phyloP scores from a whole-genome alignment of 2,888 invertebrate genomes.

The Catocala fraxini region DNA sequence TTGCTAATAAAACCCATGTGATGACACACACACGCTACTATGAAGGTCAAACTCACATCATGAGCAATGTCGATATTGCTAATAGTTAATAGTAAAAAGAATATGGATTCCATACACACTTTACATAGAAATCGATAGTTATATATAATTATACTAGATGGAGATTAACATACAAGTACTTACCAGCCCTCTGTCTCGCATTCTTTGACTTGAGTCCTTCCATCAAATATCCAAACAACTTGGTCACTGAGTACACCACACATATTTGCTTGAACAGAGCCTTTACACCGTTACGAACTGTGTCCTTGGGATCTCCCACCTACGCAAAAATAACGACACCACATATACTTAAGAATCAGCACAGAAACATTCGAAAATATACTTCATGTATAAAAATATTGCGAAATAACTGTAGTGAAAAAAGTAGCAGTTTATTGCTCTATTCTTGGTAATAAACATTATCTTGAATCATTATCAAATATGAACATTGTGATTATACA shows the following conservation, averaged over 20 bases:
- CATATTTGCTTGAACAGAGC: slow-evolving; percentile 94
- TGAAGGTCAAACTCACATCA: too few relatives aligned
- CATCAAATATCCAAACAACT: slow-evolving; percentile 96
- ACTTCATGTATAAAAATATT: too few relatives aligned
- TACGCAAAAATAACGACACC: slow-evolving; percentile 55
- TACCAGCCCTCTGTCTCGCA: slow-evolving; percentile 96
- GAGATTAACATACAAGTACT: slow-evolving; percentile 28
- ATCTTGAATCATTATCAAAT: not conserved
- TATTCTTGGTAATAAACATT: not conserved
- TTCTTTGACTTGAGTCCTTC: slow-evolving; percentile 99
- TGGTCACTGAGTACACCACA: slow-evolving; percentile 95
- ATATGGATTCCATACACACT: too few relatives aligned
- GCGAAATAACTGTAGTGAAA: too few relatives aligned
- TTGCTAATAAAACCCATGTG: too few relatives aligned
- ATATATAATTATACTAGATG: too few relatives aligned
- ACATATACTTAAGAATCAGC: not conserved
- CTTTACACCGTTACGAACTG: slow-evolving; percentile 96
- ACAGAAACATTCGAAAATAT: too few relatives aligned
- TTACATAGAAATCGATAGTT: too few relatives aligned
- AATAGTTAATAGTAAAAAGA: too few relatives aligned
- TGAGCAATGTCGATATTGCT: too few relatives aligned
- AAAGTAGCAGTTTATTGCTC: not conserved
- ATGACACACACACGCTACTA: too few relatives aligned
- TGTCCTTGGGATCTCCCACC: slow-evolving; percentile 98
- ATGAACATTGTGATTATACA: too few relatives aligned